Evolutionary conservation across 2,113 vertebrate species (phyloP).

Genomic region (Cyanoderma ruficeps): DNA sequence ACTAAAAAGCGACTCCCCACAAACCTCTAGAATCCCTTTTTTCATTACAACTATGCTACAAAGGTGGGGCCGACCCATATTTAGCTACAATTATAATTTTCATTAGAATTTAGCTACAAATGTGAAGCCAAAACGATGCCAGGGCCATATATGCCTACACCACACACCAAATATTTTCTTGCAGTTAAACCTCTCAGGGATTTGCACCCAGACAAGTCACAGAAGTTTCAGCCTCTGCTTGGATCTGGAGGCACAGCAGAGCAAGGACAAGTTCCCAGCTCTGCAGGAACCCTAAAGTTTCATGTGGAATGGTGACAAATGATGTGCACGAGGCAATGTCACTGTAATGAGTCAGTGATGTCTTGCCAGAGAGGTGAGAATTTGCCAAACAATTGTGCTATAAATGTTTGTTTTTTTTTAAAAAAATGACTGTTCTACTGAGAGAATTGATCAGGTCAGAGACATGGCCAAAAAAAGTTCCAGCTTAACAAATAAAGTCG

Average conservation of each 20-base stretch:
- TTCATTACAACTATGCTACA: accelerated
- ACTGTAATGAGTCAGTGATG: not conserved
- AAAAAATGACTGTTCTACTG: not conserved
- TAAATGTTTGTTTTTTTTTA: not conserved
- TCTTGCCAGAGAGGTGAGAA: not conserved
- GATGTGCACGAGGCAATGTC: accelerated
- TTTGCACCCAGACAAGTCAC: accelerated
- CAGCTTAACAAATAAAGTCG: not conserved
- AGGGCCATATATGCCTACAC: accelerated
- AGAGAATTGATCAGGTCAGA: not conserved
- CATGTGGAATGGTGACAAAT: not conserved
- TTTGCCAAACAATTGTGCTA: not conserved
- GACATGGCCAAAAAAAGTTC: not conserved
- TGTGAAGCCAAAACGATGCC: not conserved
- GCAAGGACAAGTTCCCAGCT: not conserved
- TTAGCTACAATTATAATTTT: not conserved
- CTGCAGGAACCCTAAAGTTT: not conserved
- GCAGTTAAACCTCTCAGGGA: not conserved
- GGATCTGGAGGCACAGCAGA: not conserved
- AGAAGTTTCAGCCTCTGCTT: not conserved
- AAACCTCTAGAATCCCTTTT: not conserved
- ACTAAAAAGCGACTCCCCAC: not conserved
- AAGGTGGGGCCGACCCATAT: not conserved
- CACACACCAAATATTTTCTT: not conserved
- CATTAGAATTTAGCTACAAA: not conserved